Percentiles rank a stretch among this genome's conserved stretches.
Evolutionary conservation across 2,113 vertebrate genomes (phyloP).

Genomic region (Passer montanus): DNA sequence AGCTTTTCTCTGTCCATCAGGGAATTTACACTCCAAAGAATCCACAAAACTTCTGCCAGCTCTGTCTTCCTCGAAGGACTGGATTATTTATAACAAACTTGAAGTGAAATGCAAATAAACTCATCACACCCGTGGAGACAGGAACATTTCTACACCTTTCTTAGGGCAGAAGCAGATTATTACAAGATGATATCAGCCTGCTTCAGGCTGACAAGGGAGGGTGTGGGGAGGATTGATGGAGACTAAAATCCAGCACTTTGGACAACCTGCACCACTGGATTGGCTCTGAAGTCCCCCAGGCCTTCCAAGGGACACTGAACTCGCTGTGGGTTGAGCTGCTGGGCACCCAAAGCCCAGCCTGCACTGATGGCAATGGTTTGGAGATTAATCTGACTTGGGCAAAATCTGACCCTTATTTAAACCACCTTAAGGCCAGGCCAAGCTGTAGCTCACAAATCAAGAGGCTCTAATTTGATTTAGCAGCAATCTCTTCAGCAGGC

Average conservation of each 20-base stretch:
- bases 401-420: background rate
- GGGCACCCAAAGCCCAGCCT: background rate
- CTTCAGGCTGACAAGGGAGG: background rate
- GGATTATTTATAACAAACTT: background rate
- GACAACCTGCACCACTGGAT: background rate
- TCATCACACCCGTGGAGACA: background rate
- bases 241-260: background rate
- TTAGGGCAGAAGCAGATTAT: background rate
- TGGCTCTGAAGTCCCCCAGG: background rate
- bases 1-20: background rate
- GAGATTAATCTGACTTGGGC: background rate
- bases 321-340: background rate
- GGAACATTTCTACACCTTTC: background rate
- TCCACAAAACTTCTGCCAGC: background rate
- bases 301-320: background rate
- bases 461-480: slow-evolving; percentile 8
- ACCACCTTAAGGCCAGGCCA: background rate
- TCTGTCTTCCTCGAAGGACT: background rate
- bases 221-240: background rate
- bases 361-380: background rate
- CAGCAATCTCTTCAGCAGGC: slow-evolving; percentile 37
- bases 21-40: background rate
- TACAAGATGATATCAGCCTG: background rate
- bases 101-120: background rate
- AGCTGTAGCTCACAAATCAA: background rate